phyloP scores from a whole-genome alignment of 2,888 invertebrate genomes.

The Plebejus anna region DNA sequence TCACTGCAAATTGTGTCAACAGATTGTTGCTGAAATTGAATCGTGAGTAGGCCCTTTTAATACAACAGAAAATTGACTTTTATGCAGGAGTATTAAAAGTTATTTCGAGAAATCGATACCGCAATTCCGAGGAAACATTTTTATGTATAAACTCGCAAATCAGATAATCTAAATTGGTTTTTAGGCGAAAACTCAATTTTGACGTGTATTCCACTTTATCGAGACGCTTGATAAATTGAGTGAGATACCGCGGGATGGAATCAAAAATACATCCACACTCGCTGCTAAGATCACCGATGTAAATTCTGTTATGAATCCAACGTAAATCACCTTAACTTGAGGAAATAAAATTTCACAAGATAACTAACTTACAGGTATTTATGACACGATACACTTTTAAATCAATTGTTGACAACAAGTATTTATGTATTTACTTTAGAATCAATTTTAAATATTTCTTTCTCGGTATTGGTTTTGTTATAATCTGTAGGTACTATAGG shows the following conservation, averaged over 20 bases:
- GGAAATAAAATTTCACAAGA: conserved; percentile 32
- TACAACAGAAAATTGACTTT: background rate
- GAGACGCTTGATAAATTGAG: conserved; percentile 69
- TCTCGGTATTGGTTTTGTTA: no score
- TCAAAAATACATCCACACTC: conserved; percentile 36
- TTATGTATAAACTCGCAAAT: conserved; percentile 67
- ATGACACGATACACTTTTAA: no score
- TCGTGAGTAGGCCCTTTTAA: no score
- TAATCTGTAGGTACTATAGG: no score
- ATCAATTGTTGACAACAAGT: no score
- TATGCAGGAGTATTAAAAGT: background rate
- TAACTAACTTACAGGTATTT: background rate
- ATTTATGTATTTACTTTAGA: no score
- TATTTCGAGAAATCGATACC: conserved; percentile 29
- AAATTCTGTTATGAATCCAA: conserved; percentile 34
- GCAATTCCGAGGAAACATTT: conserved; percentile 41
- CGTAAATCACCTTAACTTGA: conserved; percentile 29
- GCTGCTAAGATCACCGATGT: conserved; percentile 33
- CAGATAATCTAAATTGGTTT: conserved; percentile 78
- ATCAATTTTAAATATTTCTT: no score
- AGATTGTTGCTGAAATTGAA: no score
- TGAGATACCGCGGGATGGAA: conserved; percentile 53
- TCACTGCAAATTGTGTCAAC: no score
- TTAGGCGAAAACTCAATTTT: conserved; percentile 75
- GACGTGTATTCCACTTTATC: conserved; percentile 74